Base-by-base conservation (phyloP, 2,113 vertebrate species). In the Paralichthys olivaceus region DNA sequence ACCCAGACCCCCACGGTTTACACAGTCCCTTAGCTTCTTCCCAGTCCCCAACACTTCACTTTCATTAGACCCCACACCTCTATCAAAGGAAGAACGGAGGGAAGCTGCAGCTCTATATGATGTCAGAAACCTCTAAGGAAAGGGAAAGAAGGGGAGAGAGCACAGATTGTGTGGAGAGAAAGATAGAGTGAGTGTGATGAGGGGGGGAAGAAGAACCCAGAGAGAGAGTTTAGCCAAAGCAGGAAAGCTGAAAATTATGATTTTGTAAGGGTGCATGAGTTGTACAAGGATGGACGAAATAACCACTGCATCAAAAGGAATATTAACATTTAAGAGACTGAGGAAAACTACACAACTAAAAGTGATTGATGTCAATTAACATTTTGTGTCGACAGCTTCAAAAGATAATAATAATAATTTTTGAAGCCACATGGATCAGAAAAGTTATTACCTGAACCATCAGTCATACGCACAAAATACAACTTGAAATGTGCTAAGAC, bases 61-160 rank as follows among this genome's bases (percentile, higher is more conserved):
- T 92, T 90, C 89, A 92, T 92, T 91, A 93, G 84, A 90, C 80
- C 88, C 83, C 90, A 90, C 85, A 91, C 85, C 87, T 87, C 85
- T 80, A 89, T 90, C 85, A 89, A 88, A 88, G 83, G 73, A 62
- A 84, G 67, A 66, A 67, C 15, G 63, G 69, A 71, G 81, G 58
- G 76, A 82, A 80, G 78, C 62, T 23, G 49, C 70, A 65, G 60
- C 84, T 84, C 77, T 80, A 78, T 85, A 79, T 86, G 75, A 72
- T 76, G 85, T 89, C 86, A 88, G 72, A 85, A 83, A 87, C 84
- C 89, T 83, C 79, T 19, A 23, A 90, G 80, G 84, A 84, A 75
- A 6, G 56, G 66, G 54, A 60, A 77, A 72, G 69, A 53, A 61
- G 65, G 77, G 51, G 53, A 75, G 67, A 75, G 76, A 87, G 69